Conservation (phyloP, 2,113 vertebrate species). For the Baryphthengus martii region DNA sequence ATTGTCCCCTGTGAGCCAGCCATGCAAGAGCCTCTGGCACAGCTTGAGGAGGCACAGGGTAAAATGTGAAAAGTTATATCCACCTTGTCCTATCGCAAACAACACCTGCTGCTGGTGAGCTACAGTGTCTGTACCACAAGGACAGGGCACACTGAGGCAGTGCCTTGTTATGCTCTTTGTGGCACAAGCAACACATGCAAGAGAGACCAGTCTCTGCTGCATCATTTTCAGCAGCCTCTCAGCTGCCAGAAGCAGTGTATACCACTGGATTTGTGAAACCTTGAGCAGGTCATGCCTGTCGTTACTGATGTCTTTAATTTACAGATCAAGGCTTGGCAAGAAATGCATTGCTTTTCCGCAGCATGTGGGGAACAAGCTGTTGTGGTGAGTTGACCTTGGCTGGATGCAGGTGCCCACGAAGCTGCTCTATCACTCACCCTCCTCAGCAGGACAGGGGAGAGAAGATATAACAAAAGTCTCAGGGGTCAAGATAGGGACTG, state of each 20-base stretch:
- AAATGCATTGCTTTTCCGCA: not conserved
- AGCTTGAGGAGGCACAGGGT: not conserved
- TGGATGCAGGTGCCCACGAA: not conserved
- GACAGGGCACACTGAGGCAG: not conserved
- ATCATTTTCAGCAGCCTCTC: not conserved
- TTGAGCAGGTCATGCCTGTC: not conserved
- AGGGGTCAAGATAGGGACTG: not conserved
- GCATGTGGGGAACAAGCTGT: not conserved
- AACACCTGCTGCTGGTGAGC: not conserved
- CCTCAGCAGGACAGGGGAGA: not conserved
- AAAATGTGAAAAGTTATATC: not conserved
- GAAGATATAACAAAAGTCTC: not conserved
- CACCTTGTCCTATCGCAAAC: not conserved
- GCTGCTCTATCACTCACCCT: not conserved
- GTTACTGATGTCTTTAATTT: not conserved
- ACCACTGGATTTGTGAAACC: not conserved
- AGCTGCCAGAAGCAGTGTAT: not conserved
- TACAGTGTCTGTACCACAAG: not conserved
- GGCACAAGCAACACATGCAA: rapidly evolving
- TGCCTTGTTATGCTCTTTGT: not conserved
- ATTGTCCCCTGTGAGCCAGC: not conserved
- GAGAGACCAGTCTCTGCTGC: not conserved
- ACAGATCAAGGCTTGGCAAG: not conserved
- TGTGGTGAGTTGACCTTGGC: not conserved
- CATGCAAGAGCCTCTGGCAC: not conserved